phyloP scores from a whole-genome alignment of 1,140 invertebrate genomes.

The Heterodera schachtii region DNA sequence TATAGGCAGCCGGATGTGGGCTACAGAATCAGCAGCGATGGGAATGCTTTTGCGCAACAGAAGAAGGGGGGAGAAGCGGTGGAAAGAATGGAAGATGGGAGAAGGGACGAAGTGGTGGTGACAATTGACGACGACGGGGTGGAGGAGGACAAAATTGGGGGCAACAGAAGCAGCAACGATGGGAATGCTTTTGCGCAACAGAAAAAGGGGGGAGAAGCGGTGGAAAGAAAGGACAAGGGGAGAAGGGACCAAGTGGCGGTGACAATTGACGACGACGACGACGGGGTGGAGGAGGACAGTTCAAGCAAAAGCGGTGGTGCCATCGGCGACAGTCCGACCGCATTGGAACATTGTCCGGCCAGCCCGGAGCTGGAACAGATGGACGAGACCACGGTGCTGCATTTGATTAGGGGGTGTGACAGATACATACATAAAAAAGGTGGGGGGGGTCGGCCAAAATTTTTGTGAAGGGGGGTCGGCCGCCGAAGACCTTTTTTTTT shows the following conservation, averaged over 20 bases:
- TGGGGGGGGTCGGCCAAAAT: no score
- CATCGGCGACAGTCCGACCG: not conserved
- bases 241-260: not conserved
- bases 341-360: not conserved
- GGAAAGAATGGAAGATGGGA: not conserved
- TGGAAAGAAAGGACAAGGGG: not conserved
- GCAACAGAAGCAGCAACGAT: no score
- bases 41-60: not conserved
- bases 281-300: not conserved
- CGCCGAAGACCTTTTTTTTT: no score
- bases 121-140: no score
- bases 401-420: no score
- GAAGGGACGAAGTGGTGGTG: not conserved
- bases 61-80: not conserved
- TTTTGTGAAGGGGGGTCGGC: no score
- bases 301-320: not conserved
- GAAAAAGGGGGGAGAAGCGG: not conserved
- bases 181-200: not conserved
- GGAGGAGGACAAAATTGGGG: not conserved
- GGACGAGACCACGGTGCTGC: not conserved
- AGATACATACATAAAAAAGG: no score
- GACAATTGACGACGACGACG: not conserved
- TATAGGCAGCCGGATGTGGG: no score
- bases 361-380: conserved; percentile 20
- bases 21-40: no score